phyloP scores from a whole-genome alignment of 2,888 invertebrate species.

The Volucella zonaria region DNA sequence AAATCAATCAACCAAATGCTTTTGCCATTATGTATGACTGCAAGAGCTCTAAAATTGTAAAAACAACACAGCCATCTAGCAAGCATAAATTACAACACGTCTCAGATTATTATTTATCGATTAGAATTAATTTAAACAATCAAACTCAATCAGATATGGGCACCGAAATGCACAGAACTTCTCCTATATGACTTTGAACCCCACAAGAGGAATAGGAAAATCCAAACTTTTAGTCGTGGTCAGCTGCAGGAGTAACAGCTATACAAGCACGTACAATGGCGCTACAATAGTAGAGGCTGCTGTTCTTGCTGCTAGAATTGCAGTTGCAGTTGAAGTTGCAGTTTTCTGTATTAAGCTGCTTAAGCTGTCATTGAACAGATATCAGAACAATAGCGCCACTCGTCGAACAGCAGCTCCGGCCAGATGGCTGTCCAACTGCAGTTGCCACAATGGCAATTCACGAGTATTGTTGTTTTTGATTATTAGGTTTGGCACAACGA shows the following conservation, averaged over 20 bases:
- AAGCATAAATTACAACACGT: constrained; percentile 71
- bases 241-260: constrained; percentile 35
- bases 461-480: neutral
- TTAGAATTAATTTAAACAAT: constrained; percentile 74
- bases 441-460: constrained; percentile 65
- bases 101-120: constrained; percentile 71
- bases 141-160: constrained; percentile 73
- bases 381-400: constrained; percentile 72
- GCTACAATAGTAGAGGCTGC: constrained; percentile 16
- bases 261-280: neutral
- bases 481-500: neutral
- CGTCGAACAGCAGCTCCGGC: constrained; percentile 65
- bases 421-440: constrained; percentile 64
- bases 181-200: constrained; percentile 69
- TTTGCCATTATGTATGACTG: neutral
- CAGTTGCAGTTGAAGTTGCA: constrained; percentile 48
- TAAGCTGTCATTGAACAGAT: constrained; percentile 70
- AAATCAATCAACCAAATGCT: constrained; percentile 66
- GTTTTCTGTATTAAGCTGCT: constrained; percentile 60
- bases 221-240: constrained; percentile 52
- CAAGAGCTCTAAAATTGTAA: constrained; percentile 33
- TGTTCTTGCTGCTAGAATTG: constrained; percentile 31
- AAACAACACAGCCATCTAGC: constrained; percentile 12
- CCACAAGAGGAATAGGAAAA: constrained; percentile 42
- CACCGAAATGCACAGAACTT: constrained; percentile 73